Evolutionary conservation across 1,140 invertebrate species (phyloP).

Genomic region (Drosophila littoralis): DNA sequence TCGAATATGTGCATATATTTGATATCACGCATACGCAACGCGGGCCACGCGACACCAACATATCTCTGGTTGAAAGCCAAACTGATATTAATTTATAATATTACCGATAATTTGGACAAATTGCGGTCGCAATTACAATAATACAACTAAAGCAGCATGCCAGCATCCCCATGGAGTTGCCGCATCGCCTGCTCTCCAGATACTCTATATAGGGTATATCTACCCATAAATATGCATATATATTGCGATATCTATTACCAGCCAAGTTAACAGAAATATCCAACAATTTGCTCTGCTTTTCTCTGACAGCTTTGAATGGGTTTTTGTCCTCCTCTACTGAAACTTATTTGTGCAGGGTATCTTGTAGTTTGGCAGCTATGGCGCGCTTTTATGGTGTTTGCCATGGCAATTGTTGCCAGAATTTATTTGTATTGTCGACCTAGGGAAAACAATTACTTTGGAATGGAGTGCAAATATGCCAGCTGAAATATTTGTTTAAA

Average conservation of each 20-base stretch:
- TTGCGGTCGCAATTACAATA: conserved; percentile 73
- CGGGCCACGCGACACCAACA: conserved; percentile 8
- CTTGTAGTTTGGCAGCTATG: neutral
- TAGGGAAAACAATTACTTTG: conserved; percentile 71
- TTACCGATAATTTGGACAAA: conserved; percentile 77
- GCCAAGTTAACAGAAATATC: neutral
- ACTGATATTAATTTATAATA: conserved; percentile 70
- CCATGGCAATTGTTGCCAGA: conserved; percentile 55
- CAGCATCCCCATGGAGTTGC: conserved; percentile 10
- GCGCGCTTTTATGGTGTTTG: conserved; percentile 28
- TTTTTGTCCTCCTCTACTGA: no score
- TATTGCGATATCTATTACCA: no score
- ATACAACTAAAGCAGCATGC: neutral
- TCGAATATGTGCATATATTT: conserved; percentile 44
- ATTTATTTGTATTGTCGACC: conserved; percentile 72
- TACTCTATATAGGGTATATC: conserved; percentile 11
- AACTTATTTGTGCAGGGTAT: conserved; percentile 6
- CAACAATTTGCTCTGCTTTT: neutral
- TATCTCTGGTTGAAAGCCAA: conserved; percentile 10
- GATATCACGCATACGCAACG: conserved; percentile 72
- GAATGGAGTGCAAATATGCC: conserved; percentile 74
- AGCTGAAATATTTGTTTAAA: conserved; percentile 70
- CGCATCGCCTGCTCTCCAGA: neutral
- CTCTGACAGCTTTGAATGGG: no score
- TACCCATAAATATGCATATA: no score